Evolutionary conservation across 2,113 vertebrate species (phyloP).

Genomic region (Indri indri): DNA sequence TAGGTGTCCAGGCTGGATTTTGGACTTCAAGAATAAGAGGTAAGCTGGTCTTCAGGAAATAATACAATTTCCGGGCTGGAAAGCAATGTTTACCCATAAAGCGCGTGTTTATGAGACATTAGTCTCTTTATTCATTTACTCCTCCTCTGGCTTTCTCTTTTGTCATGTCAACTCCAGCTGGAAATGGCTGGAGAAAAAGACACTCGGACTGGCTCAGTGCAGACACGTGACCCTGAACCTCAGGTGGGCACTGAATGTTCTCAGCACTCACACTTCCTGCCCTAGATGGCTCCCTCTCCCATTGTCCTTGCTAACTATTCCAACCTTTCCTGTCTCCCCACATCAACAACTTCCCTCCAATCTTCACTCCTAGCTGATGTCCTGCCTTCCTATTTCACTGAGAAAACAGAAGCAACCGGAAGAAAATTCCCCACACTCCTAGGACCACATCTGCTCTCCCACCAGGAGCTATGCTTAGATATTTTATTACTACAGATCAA

Average conservation of each 20-base stretch:
- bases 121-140: not conserved
- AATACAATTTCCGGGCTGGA: not conserved
- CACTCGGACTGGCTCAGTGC: not conserved
- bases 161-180: not conserved
- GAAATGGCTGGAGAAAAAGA: not conserved
- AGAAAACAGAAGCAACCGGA: not conserved
- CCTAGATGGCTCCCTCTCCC: not conserved
- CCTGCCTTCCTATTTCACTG: not conserved
- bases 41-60: not conserved
- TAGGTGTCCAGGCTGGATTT: not conserved
- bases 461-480: not conserved
- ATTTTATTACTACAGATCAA: not conserved
- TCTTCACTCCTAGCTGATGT: not conserved
- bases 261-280: not conserved
- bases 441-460: not conserved
- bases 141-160: not conserved
- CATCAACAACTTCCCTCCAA: not conserved
- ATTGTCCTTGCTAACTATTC: not conserved
- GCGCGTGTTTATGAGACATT: not conserved
- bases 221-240: not conserved
- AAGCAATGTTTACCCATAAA: not conserved
- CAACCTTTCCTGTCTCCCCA: not conserved
- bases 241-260: accelerated
- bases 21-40: not conserved
- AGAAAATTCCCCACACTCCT: not conserved